A percentile compares a stretch with the other conserved stretches of the same genome.
Conservation (phyloP, 1,140 invertebrate species). For the Chironomus striatipennis region DNA sequence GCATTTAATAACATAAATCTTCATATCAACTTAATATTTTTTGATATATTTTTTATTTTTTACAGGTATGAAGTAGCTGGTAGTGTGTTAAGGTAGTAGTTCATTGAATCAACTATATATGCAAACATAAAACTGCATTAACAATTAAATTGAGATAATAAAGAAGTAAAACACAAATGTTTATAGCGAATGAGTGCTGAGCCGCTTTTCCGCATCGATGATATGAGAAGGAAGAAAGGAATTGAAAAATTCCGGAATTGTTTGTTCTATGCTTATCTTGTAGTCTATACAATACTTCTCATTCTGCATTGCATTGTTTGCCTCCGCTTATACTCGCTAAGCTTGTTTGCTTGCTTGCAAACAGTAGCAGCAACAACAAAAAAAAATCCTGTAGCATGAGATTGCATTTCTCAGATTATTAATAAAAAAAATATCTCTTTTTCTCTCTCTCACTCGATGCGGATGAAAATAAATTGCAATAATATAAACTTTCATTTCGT, state of each 20-base stretch:
- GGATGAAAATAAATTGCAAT: conserved; percentile 14
- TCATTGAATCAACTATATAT: too few relatives aligned
- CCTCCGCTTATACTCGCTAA: not conserved
- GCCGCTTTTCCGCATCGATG: conserved; percentile 5
- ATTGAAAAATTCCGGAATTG: not conserved
- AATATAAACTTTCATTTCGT: not conserved
- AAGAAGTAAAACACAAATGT: not conserved
- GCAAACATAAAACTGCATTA: not conserved
- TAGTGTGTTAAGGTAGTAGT: too few relatives aligned
- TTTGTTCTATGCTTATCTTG: conserved; percentile 4
- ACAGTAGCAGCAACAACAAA: not conserved
- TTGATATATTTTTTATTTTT: too few relatives aligned
- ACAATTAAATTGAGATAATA: conserved; percentile 15
- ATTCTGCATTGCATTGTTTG: not conserved
- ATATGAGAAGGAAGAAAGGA: not conserved
- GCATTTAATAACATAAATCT: too few relatives aligned
- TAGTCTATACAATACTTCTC: not conserved
- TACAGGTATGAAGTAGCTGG: too few relatives aligned
- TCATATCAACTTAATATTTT: too few relatives aligned
- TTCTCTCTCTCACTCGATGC: not conserved
- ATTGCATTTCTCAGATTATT: conserved; percentile 8
- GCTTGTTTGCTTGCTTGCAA: not conserved
- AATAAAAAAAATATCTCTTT: not conserved
- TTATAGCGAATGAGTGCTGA: not conserved
- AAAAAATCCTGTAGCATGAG: not conserved